phyloP scores from a whole-genome alignment of 2,888 invertebrate species.

The Tetheella fluctuosa region DNA sequence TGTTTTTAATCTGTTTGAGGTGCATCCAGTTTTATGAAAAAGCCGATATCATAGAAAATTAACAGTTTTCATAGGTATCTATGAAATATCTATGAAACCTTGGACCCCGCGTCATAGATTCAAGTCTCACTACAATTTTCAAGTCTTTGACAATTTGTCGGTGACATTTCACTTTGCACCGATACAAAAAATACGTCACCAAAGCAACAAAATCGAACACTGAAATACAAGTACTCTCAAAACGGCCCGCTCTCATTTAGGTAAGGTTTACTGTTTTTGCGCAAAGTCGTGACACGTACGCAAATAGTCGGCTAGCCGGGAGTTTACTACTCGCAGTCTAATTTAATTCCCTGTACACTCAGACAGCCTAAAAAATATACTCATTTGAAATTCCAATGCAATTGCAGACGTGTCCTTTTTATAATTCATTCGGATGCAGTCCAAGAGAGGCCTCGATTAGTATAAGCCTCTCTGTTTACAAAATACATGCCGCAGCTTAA shows the following conservation, averaged over 20 bases:
- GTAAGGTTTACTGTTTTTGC: conserved; percentile 18
- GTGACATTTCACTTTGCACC: no score
- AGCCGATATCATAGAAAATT: no score
- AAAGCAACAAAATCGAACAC: background rate
- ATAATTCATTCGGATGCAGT: conserved; percentile 72
- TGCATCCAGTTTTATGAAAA: no score
- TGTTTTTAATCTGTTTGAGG: no score
- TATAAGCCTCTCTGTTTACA: conserved; percentile 44
- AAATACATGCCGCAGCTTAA: conserved; percentile 34
- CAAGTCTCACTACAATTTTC: no score
- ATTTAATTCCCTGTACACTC: conserved; percentile 75
- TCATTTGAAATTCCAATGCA: conserved; percentile 80
- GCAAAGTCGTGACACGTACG: conserved; percentile 47
- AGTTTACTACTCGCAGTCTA: conserved; percentile 61
- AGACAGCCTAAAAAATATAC: conserved; percentile 76
- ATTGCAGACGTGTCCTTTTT: conserved; percentile 68
- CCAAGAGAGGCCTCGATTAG: conserved; percentile 44
- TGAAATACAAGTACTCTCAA: background rate
- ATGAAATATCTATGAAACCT: no score
- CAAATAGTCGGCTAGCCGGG: conserved; percentile 52
- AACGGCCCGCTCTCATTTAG: conserved; percentile 8
- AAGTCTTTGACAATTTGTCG: no score
- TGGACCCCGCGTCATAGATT: no score
- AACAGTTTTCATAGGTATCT: no score
- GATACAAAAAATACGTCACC: background rate